A percentile compares a stretch with the other conserved stretches of the same genome.
phyloP scores from a whole-genome alignment of 2,888 invertebrate species.

The Branchipolynoe longqiensis region DNA sequence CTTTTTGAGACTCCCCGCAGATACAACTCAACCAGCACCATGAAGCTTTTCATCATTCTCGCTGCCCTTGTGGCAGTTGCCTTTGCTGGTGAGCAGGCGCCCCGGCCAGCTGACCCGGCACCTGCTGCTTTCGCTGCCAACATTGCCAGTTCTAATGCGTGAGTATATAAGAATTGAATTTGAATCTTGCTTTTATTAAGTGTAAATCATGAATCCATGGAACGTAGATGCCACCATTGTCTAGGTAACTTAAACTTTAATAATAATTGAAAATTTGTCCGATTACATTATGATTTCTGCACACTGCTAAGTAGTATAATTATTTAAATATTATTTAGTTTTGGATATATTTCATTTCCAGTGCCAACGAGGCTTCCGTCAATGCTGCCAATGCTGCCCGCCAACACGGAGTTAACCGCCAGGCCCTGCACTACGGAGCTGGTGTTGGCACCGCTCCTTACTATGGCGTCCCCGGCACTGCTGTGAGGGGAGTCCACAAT shows the following conservation, averaged over 20 bases:
- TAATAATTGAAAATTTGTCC: no score
- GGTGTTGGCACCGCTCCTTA: slow-evolving; percentile 34
- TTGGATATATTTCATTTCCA: background rate
- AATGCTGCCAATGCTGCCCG: background rate
- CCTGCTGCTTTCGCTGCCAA: no score
- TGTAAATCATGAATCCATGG: no score
- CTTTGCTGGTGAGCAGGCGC: background rate
- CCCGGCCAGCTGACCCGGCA: background rate
- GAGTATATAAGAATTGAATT: background rate
- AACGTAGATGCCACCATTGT: no score
- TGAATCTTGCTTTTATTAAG: no score
- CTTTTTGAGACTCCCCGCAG: no score
- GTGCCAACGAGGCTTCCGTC: background rate
- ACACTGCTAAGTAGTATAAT: no score
- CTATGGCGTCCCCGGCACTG: background rate
- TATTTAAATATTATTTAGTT: no score
- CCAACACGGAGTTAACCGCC: slow-evolving; percentile 3
- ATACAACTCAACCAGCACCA: slow-evolving; percentile 6
- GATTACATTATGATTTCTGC: background rate
- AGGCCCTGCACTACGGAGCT: slow-evolving; percentile 38
- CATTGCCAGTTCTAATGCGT: background rate
- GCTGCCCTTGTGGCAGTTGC: slow-evolving; percentile 35
- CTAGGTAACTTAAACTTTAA: no score
- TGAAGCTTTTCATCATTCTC: slow-evolving; percentile 39
- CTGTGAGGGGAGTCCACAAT: no score